phyloP scores from a whole-genome alignment of 2,113 vertebrate genomes.

The Oxyruncus cristatus region DNA sequence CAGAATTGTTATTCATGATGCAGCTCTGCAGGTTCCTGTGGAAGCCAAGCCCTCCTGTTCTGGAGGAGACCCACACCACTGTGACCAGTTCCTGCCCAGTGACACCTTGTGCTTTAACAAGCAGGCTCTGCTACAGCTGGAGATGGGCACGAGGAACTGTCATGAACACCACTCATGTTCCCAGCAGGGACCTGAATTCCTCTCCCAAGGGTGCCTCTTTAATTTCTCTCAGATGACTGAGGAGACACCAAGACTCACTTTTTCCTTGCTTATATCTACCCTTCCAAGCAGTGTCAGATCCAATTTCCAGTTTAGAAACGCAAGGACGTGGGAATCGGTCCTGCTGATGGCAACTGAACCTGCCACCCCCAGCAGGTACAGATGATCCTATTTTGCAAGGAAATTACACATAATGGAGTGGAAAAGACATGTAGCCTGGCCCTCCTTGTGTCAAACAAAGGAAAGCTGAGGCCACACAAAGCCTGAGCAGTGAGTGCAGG shows the following conservation, averaged over 20 bases:
- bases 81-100: accelerated
- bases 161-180: accelerated
- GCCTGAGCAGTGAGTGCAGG: neutral
- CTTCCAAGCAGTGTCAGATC: neutral
- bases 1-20: accelerated
- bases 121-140: neutral
- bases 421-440: neutral
- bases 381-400: neutral
- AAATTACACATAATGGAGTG: neutral
- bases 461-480: neutral
- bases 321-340: neutral
- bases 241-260: neutral
- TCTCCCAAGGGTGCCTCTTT: neutral
- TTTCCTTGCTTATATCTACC: neutral
- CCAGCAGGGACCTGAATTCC: neutral
- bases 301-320: neutral
- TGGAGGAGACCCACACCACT: neutral
- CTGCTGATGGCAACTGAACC: neutral
- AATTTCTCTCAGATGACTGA: neutral
- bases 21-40: neutral
- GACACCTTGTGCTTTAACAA: neutral
- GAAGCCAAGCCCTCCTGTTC: accelerated
- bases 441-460: neutral
- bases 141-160: accelerated
- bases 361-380: accelerated